Base-by-base conservation (phyloP, 2,113 vertebrate species). In the Siniperca chuatsi region DNA sequence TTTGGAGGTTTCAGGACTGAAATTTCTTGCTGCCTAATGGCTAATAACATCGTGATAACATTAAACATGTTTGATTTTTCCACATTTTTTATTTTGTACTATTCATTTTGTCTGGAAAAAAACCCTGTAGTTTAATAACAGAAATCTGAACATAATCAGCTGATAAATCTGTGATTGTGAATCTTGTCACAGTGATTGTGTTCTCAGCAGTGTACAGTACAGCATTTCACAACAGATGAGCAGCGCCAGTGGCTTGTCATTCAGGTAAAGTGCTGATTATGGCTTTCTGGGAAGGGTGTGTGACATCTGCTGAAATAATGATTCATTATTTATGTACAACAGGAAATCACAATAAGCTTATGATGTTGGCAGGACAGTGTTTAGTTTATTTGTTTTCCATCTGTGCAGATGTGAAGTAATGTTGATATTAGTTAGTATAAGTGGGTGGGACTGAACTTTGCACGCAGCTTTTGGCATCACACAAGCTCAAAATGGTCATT, bases 251-350 rank as follows among this genome's bases (percentile, higher is more conserved):
- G 25, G 1, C 40, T 82, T 35, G 21, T 80, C 55, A 11, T 29
- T 72, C 20, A 33, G 62, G 61, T 82, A 37, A 40, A 29, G 57
- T 58, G 35, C 61, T 85, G 85, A 76, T 40, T 21, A 37, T 7
- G 21, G 46, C 25, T 58, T 76, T 75, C 25, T 71, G 20, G 55
- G 6, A 74, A 68, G 58, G 72, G 87, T 67, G 84, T 78, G 87
- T 33, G 42, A 57, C 40, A 57, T 75, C 58, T 62, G 29, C 73
- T 11, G 6, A 42, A 37, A 11, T 16, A 46, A 23, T 74, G 73
- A 79, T 66, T 85, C 80, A 83, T 15, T 72, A 21, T 25, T 44
- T 52, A 7, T 54, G 37, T 9, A 21, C 0, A 0, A 44, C 20
- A 29, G 11, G 21, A 75, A 7, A 7, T 3, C 16, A 64, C 29